These are phyloP conservation scores for Acrocephalus arundinaceus DNA, from an alignment of 2,113 vertebrate genomes.

Conservation along the genomic window DNA sequence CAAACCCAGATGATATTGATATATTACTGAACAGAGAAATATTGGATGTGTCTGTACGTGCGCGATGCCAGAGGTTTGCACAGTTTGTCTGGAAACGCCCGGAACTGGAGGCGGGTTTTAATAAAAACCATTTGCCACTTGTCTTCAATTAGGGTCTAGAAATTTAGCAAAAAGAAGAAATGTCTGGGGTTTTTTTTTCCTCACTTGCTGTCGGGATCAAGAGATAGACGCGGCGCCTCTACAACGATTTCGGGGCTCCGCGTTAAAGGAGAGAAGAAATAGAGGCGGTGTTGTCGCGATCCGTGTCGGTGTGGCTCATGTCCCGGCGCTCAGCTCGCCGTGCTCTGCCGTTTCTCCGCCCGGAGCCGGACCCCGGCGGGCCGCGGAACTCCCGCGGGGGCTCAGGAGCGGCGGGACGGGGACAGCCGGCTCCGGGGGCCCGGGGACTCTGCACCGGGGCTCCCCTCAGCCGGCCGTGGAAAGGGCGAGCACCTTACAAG, in stretches of 20 bases:
- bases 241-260: neutral
- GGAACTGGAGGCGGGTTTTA: slow-evolving; percentile 15
- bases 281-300: neutral
- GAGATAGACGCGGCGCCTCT: neutral
- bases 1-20: neutral
- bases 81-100: slow-evolving; percentile 26
- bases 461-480: slow-evolving; percentile 24
- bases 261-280: neutral
- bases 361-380: slow-evolving; percentile 59
- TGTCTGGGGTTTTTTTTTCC: neutral
- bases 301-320: neutral
- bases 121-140: slow-evolving; percentile 54
- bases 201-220: neutral
- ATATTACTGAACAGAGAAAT: neutral
- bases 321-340: neutral
- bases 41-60: neutral
- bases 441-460: slow-evolving; percentile 13
- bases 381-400: slow-evolving; percentile 39
- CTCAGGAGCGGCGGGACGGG: neutral
- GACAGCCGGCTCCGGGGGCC: no score
- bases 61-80: slow-evolving; percentile 5
- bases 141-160: slow-evolving; percentile 41
- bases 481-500: slow-evolving; percentile 70
- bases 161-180: neutral
- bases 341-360: neutral